These are phyloP conservation scores for Aphelenchoides fujianensis DNA, from an alignment of 1,140 invertebrate genomes.

Conservation along the genomic window DNA sequence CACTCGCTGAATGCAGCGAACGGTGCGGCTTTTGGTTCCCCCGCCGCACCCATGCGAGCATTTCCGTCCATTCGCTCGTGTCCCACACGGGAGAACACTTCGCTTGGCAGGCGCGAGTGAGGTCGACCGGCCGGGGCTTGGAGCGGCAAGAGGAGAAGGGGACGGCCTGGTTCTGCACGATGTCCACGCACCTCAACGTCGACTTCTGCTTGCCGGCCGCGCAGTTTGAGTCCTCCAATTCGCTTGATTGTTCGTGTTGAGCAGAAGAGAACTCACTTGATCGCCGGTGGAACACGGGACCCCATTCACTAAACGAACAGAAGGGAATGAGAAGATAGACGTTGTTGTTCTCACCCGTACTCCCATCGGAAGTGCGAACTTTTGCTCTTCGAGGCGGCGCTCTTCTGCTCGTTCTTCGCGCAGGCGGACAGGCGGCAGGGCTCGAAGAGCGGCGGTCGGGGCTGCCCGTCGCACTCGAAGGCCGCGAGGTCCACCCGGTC, in stretches of 20 bases:
- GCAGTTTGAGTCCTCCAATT: conserved; percentile 30
- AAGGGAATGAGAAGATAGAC: too few relatives aligned
- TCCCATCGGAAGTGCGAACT: conserved; percentile 62
- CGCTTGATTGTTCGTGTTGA: conserved; percentile 6
- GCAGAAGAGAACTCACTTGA: conserved; percentile 18
- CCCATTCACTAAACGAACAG: too few relatives aligned
- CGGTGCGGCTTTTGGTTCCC: conserved; percentile 77
- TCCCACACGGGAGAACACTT: conserved; percentile 70
- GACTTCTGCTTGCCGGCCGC: conserved; percentile 74
- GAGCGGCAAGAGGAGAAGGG: conserved; percentile 78
- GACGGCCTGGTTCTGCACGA: conserved; percentile 78
- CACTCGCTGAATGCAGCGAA: conserved; percentile 85
- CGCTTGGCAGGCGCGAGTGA: conserved; percentile 87
- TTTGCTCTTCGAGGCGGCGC: conserved; percentile 22
- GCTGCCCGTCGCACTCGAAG: conserved; percentile 54
- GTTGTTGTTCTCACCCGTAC: too few relatives aligned
- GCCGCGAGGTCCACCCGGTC: conserved; percentile 49
- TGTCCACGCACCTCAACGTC: conserved; percentile 83
- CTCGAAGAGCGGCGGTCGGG: conserved; percentile 50
- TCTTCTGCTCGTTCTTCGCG: conserved; percentile 24
- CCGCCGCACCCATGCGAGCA: conserved; percentile 86
- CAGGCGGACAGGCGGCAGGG: conserved; percentile 48
- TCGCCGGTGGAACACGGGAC: conserved; percentile 70
- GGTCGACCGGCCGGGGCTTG: conserved; percentile 75
- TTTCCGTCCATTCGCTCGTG: conserved; percentile 65